Evolutionary conservation across 2,797 vertebrate genomes (phyloP).

Genomic region (Fistularia tabacaria): DNA sequence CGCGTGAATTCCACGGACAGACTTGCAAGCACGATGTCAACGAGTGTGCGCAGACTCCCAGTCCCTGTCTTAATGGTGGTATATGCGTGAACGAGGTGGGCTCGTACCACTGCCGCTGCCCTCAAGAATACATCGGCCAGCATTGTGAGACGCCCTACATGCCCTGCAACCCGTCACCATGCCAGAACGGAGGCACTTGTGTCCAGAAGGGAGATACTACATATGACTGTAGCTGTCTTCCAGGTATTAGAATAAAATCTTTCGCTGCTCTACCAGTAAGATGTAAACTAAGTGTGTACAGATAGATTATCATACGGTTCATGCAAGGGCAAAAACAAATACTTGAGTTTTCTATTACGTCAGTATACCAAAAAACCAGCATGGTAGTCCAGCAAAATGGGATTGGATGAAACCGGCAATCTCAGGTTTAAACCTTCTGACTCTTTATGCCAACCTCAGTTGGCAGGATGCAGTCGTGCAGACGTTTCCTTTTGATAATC

Average conservation of each 20-base stretch:
- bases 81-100: constrained; percentile 88
- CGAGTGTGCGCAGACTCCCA: constrained; percentile 79
- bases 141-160: constrained; percentile 87
- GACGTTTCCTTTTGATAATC: constrained; percentile 68
- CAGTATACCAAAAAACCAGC: constrained; percentile 39
- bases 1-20: constrained; percentile 82
- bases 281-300: not conserved
- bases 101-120: constrained; percentile 86
- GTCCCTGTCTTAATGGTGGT: constrained; percentile 82
- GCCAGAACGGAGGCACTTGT: constrained; percentile 94
- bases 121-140: constrained; percentile 77
- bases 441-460: constrained; percentile 39
- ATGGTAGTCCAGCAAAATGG: constrained; percentile 41
- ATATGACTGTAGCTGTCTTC: constrained; percentile 88
- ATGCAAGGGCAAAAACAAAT: no score
- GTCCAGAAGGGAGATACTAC: constrained; percentile 86
- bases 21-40: constrained; percentile 92
- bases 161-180: constrained; percentile 94
- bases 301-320: no score
- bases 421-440: constrained; percentile 11
- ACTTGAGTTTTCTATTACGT: constrained; percentile 32
- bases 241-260: constrained; percentile 74
- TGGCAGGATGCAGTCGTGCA: constrained; percentile 64
- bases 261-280: not conserved
- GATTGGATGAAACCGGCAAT: constrained; percentile 25